Percentiles rank a stretch among this genome's conserved stretches.
These are phyloP conservation scores for Andrena cerasifolii DNA, from an alignment of 1,140 invertebrate genomes.

Conservation along the genomic window DNA sequence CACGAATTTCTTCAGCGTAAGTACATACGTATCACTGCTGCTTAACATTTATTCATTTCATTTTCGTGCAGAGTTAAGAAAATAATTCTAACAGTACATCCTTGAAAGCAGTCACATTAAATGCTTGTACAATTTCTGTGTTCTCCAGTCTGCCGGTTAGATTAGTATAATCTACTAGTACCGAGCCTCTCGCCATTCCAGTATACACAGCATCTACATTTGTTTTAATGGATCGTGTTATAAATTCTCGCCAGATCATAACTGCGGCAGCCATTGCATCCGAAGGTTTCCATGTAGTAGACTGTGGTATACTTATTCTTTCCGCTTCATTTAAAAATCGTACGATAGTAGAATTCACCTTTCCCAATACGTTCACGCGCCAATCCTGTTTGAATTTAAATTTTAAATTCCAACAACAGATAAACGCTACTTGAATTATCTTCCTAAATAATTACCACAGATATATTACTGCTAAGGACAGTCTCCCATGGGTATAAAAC, in stretches of 20 bases:
- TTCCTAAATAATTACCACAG: constrained; percentile 68
- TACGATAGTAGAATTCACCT: constrained; percentile 70
- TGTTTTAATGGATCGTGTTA: constrained; percentile 42
- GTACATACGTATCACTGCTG: constrained; percentile 64
- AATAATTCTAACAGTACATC: constrained; percentile 63
- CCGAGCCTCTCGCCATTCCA: constrained; percentile 60
- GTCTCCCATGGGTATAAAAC: constrained; percentile 82
- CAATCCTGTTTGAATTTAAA: constrained; percentile 75
- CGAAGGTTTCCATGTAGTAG: constrained; percentile 64
- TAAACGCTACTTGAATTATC: neutral
- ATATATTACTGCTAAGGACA: constrained; percentile 52
- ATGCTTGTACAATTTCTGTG: constrained; percentile 60
- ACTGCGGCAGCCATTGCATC: constrained; percentile 72
- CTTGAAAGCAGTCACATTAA: constrained; percentile 61
- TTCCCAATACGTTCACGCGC: constrained; percentile 75
- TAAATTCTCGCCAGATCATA: constrained; percentile 70
- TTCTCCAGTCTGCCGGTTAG: constrained; percentile 57
- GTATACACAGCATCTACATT: constrained; percentile 59
- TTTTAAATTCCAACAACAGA: constrained; percentile 14
- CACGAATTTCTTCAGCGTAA: constrained; percentile 95
- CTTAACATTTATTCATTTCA: neutral
- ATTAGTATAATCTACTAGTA: constrained; percentile 67
- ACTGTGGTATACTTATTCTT: constrained; percentile 41
- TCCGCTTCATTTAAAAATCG: constrained; percentile 81
- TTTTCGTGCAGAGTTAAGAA: neutral